phyloP scores from a whole-genome alignment of 2,797 vertebrate species.

The Semaprochilodus insignis region DNA sequence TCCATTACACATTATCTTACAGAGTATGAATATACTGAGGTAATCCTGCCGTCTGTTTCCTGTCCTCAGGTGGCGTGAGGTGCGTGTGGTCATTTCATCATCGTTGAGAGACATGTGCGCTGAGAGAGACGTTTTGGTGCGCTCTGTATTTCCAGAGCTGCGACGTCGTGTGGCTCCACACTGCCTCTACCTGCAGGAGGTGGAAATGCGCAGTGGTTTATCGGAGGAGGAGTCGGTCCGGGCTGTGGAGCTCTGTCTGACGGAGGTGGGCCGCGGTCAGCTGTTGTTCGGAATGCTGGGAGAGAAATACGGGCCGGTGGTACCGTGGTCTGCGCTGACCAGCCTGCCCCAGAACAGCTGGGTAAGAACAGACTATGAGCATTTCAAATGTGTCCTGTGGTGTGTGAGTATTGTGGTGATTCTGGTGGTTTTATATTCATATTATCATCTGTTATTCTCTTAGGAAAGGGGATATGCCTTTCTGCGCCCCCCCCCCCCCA shows the following conservation, averaged over 20 bases:
- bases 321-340: constrained; percentile 77
- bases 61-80: constrained; percentile 79
- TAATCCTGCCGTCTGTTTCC: neutral
- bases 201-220: constrained; percentile 91
- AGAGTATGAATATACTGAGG: neutral
- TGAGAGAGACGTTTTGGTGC: constrained; percentile 86
- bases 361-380: constrained; percentile 74
- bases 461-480: too few relatives aligned
- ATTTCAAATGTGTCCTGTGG: too few relatives aligned
- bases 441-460: too few relatives aligned
- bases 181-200: constrained; percentile 82
- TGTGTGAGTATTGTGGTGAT: too few relatives aligned
- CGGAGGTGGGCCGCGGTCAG: constrained; percentile 86
- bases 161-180: constrained; percentile 77
- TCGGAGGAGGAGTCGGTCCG: constrained; percentile 86
- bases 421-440: too few relatives aligned
- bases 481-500: too few relatives aligned
- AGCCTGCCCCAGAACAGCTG: constrained; percentile 84
- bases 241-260: constrained; percentile 82
- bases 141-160: constrained; percentile 84
- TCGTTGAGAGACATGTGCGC: constrained; percentile 92
- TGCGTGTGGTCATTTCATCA: constrained; percentile 89
- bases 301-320: constrained; percentile 84
- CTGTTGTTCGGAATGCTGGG: constrained; percentile 87
- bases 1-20: too few relatives aligned